Evolutionary conservation across 1,140 invertebrate genomes (phyloP).

Genomic region (Cotesia chilonis): DNA sequence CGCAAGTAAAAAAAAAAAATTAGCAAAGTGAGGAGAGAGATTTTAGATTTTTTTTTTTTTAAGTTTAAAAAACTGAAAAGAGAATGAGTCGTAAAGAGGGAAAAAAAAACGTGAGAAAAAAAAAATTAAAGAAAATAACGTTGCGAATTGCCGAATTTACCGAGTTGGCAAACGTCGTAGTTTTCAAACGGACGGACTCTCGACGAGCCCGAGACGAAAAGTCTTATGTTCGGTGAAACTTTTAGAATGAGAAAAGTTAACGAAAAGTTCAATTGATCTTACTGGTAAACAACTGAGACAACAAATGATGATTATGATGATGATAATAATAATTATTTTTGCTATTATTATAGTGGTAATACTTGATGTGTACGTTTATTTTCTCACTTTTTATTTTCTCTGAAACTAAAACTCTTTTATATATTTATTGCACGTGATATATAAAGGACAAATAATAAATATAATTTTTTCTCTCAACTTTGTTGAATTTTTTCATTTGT

Average conservation of each 20-base stretch:
- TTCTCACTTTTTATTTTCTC: slow-evolving; percentile 5
- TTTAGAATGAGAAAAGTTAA: slow-evolving; percentile 49
- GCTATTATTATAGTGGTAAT: neutral
- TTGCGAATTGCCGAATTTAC: neutral
- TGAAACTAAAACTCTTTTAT: slow-evolving; percentile 7
- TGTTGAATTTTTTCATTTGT: slow-evolving; percentile 15
- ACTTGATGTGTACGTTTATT: neutral
- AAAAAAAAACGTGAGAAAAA: neutral
- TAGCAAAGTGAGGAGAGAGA: too few relatives aligned
- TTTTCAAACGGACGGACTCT: slow-evolving; percentile 11
- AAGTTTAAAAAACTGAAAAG: neutral
- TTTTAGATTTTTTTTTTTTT: too few relatives aligned
- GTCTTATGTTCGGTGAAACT: slow-evolving; percentile 24
- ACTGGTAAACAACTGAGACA: neutral
- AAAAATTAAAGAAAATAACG: neutral
- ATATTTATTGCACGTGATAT: neutral
- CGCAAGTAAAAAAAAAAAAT: neutral
- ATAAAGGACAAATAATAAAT: slow-evolving; percentile 36
- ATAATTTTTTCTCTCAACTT: slow-evolving; percentile 25
- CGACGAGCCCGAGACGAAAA: slow-evolving; percentile 23
- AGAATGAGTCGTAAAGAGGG: neutral
- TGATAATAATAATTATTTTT: neutral
- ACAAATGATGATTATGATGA: neutral
- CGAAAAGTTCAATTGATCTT: slow-evolving; percentile 24
- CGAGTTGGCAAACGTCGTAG: slow-evolving; percentile 21